phyloP scores from a whole-genome alignment of 2,113 vertebrate genomes.

The Clarias batrachus region DNA sequence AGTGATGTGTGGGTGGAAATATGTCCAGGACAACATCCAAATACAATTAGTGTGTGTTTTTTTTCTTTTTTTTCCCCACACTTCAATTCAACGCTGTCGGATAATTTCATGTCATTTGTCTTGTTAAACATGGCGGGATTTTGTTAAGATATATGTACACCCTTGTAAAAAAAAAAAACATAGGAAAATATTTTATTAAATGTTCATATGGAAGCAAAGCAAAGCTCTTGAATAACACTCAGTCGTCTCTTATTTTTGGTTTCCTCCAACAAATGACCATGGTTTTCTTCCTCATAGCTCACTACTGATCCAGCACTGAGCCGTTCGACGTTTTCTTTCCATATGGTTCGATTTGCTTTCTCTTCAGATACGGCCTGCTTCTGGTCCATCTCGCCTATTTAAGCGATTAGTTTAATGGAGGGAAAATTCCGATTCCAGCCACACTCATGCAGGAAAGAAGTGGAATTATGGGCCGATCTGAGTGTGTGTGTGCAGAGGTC shows the following conservation, averaged over 20 bases:
- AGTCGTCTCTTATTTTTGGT: background rate
- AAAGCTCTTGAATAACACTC: background rate
- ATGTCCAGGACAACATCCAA: slow-evolving; percentile 3
- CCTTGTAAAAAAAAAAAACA: background rate
- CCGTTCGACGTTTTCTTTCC: slow-evolving; percentile 32
- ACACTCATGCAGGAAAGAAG: slow-evolving; percentile 37
- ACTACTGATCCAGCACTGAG: slow-evolving; percentile 29
- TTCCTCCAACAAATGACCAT: background rate
- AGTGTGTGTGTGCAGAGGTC: slow-evolving; percentile 30
- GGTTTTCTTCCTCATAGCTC: slow-evolving; percentile 30
- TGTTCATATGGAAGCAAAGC: background rate
- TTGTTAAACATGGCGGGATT: background rate
- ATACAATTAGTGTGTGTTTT: background rate
- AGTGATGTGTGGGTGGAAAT: background rate
- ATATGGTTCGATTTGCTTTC: slow-evolving; percentile 33
- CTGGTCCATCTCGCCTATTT: slow-evolving; percentile 42
- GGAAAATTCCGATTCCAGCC: slow-evolving; percentile 37
- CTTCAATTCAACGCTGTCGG: background rate
- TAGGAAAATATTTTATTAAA: no score
- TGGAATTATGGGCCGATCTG: slow-evolving; percentile 34
- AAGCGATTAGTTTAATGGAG: slow-evolving; percentile 45
- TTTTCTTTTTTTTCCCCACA: no score
- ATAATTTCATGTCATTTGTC: background rate
- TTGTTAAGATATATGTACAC: background rate
- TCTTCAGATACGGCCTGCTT: slow-evolving; percentile 25